Evolutionary conservation across 2,888 invertebrate genomes (phyloP), one percentile per base, ranked within the genome.

Genomic region (Amorpha juglandis): DNA sequence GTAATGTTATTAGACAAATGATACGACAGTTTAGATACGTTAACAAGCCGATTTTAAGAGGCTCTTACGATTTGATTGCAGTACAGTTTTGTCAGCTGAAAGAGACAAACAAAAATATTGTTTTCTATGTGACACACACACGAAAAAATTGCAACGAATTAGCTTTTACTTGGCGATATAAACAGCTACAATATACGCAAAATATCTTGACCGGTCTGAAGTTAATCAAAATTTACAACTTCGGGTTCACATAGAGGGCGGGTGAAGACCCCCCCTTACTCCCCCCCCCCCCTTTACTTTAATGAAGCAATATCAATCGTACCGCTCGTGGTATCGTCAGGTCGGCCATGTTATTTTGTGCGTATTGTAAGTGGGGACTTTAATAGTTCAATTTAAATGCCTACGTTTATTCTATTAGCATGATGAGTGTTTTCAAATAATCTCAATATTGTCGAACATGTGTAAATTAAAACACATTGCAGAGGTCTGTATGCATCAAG

Each of bases 71-170:
- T 92, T 90, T 90, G 88, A 79, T 86, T 82, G 92, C 84, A 85
- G 92, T 92, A 92, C 86, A 90, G 87, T 89, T 92, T 91, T 85
- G 91, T 82, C 82, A 92, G 92, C 93, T 93, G 93, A 89, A 93
- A 93, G 84, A 89, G 83, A 89, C 70, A 78, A 86, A 82, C 76
- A 78, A 79, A 78, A 78, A 82, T 73, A 71, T 76, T 67, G 79
- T 72, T 71, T 73, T 79, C 77, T 78, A 78, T 75, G 68, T 76
- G 73, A 75, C 9, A 55, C 16, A 55, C 16, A 58, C 16, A 42
- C 2, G 4, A 52, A 21, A 55, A 55, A 75, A 72, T 73, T 35
- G 48, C 72, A 76, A 73, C 66, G 70, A 71, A 69, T 70, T 50
- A 67, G 52, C 27, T 27, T 27, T 27, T 27, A 64, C 42, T 7